Base-by-base conservation (phyloP, 2,113 vertebrate genomes). In the Polypterus senegalus region DNA sequence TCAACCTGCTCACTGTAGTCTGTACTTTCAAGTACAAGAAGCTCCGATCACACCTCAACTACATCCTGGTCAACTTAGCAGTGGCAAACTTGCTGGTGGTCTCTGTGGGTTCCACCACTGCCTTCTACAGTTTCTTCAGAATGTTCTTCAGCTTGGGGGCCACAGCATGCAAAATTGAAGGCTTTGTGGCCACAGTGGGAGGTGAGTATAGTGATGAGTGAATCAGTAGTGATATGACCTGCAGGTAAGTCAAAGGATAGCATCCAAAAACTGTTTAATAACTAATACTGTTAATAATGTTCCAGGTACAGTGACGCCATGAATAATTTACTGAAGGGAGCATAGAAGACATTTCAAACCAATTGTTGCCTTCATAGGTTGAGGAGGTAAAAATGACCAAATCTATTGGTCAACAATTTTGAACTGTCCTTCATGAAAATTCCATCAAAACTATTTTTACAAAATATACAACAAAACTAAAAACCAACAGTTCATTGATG, bases 41-140 rank as follows among this genome's bases (percentile, higher is more conserved):
- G 72, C 79, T 89, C 2, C 71, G 81, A 3, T 86, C 85, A 9
- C 84, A 85, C 62, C 84, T 89, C 54, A 90, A 87, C 83, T 87
- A 87, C 81, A 88, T 89, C 76, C 74, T 89, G 69, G 82, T 88
- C 46, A 89, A 89, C 77, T 46, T 88, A 75, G 79, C 85, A 0
- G 46, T 83, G 9, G 63, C 86, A 9, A 86, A 89, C 73, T 77
- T 89, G n/a, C 9, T 86, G 0, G 84, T 88, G 1, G 54, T 83
- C 54, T 53, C 60, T 9, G 49, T 81, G 3, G 86, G 84, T 47
- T 87, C 82, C 61, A 82, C 77, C 69, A 76, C 81, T 5, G 77
- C 80, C 69, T 81, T 79, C 77, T 75, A 73, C 65, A 78, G 76
- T 76, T 89, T 87, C 67, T 66, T 62, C 45, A 68, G 68, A 63